Conservation (phyloP, 2,113 vertebrate genomes). For the Callorhinus ursinus region DNA sequence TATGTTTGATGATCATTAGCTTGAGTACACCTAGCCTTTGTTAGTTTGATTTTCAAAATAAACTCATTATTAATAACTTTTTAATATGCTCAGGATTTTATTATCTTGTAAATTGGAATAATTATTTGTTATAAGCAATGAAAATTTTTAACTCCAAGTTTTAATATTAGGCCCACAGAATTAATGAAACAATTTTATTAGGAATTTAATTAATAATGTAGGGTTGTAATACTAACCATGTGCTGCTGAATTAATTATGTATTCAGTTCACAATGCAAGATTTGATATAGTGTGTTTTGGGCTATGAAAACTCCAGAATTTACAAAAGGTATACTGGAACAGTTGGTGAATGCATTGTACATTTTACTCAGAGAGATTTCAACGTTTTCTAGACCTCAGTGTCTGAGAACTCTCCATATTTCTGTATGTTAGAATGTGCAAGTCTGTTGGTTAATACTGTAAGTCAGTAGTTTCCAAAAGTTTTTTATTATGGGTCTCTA, state of each 20-base stretch:
- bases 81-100: constrained; percentile 8
- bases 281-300: constrained; percentile 32
- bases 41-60: constrained; percentile 58
- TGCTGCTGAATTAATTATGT: constrained; percentile 49
- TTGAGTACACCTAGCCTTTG: background rate
- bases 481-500: background rate
- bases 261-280: background rate
- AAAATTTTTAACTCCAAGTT: background rate
- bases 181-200: constrained; percentile 53
- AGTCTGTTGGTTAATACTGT: background rate
- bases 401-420: background rate
- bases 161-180: constrained; percentile 2
- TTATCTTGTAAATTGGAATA: constrained; percentile 27
- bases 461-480: background rate
- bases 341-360: background rate
- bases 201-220: constrained; percentile 55
- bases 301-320: constrained; percentile 19
- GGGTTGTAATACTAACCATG: constrained; percentile 15
- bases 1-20: background rate
- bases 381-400: background rate
- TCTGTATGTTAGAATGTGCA: background rate
- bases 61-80: constrained; percentile 42
- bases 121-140: constrained; percentile 35
- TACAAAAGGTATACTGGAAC: background rate
- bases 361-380: background rate